Evolutionary conservation across 2,888 invertebrate species (phyloP), one percentile per base, ranked within the genome.

Genomic region (Trichacis sp.): DNA sequence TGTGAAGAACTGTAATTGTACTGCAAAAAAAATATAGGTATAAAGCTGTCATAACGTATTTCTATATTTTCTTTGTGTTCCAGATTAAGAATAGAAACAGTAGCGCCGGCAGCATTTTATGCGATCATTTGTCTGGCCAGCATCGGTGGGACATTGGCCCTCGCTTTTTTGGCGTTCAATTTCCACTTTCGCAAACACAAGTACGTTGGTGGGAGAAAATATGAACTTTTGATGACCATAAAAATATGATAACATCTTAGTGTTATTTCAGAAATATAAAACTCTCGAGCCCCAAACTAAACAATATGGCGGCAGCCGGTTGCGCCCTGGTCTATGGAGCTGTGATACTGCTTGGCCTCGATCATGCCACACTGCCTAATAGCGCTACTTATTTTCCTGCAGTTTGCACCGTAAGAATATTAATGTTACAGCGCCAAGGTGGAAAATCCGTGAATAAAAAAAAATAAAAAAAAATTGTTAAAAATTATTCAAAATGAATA

Each of bases 261-360:
- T n/a, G n/a, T 29, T 15, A 15, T 40, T 33, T 56, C 43, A 94
- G 95, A 84, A 94, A 93, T 69, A 95, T 96, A 83, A 96, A 97
- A 85, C 88, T 96, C 68, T 96, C 96, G 17, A 96, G 96, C 76
- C 96, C 96, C 0, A 92, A 93, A 68, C 87, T 97, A 59, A 96
- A 96, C 87, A 96, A 96, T 85, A 93, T 96, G 86, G 95, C 95
- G 0, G 91, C 95, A 36, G 90, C 94, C 33, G 96, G 96, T 12
- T 96, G 96, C 81, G 92, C 94, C 73, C 85, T 95, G 73, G 95
- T 96, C n/a, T 96, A 96, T 85, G 88, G 91, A 1, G 94, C 95
- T 0, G 95, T 96, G 42, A 93, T 95, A 18, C 87, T 96, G 50
- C 86, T 95, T 64, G 96, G 95, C 2, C 87, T 95, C 59, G 95